Base-by-base conservation (phyloP, 2,797 vertebrate genomes). In the Chrysolophus pictus region DNA sequence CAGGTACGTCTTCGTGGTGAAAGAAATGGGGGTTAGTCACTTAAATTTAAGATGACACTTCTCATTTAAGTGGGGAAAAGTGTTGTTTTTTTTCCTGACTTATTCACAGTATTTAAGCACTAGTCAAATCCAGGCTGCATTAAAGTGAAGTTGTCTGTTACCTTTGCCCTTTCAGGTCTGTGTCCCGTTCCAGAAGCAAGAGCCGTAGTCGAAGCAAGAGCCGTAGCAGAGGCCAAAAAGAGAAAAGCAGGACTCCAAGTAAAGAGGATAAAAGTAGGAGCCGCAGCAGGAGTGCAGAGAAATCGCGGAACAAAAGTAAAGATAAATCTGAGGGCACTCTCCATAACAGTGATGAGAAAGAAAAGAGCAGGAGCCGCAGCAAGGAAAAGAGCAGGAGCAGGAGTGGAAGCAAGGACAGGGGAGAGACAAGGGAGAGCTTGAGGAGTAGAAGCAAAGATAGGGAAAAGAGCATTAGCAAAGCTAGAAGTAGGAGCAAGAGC, bases 101-200 rank as follows among this genome's bases (percentile, higher is more conserved):
- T 42, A 58, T 41, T 26, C 41, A 5, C 3, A 0, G 23, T 65
- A 22, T 19, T 81, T 22, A 23, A 35, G 42, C 3, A 14, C 29
- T 44, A 19, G 41, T 39, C 44, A 59, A 58, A 55, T 23, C 23
- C 41, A 49, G 15, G 13, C 64, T 0, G 0, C 21, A 8, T 90
- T 95, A 13, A 90, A 90, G 49, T 21, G 56, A 76, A 77, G 49
- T 79, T 76, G 35, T 76, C 72, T 84, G 28, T 88, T 96, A 94
- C 68, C 70, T 71, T 42, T 95, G 53, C 53, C 12, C 78, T 91
- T 96, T 68, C 94, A 98, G 98, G 95, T 98, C 98, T 7, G 98
- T 97, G n/a, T 99, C 99, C 31, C 98, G 96, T 73, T 99, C 99
- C 63, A 98, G 98, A 89, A 98, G 98, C 97, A 98, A 98, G 97